Base-by-base conservation (phyloP, 92 coral and sea anemone genomes). In the Phenganax subtilis region DNA sequence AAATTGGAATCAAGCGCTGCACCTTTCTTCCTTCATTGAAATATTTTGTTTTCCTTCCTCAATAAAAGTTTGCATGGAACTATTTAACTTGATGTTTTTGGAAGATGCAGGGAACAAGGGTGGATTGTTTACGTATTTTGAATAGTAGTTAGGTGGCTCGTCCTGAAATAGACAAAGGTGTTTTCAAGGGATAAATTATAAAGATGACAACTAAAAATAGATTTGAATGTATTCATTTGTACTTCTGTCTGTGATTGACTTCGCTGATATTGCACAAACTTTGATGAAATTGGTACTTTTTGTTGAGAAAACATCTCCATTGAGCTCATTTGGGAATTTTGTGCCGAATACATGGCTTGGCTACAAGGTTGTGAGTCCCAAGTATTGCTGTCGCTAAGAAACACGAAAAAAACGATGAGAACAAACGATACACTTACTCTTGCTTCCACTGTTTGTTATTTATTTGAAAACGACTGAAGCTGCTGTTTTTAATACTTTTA, bases 1-100 rank as follows among this genome's bases (percentile, higher is more conserved):
- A 37, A 28, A 16, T 10, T 2, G 7, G 3, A 28, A 37, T 25
- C 59, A 25, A 47, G 25, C 11, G 52, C 47, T 56, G 3, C 25
- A 91, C 98, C 97, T 93, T 84, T 90, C 94, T 82, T 93, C 97
- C 77, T 93, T 90, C 69, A 91, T 91, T 12, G 90, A 72, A 9
- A 96, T 71, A 71, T 84, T 85, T 85, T 74, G 89, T 80, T 90
- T 93, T 80, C 90, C 94, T 52, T 82, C 85, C 60, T 88, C 97
- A 79, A 93, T 87, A 64, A 86, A 75, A 56, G 90, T 91, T 75
- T 82, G 90, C 77, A 84, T 85, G 53, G 81, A 80, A 6, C 85
- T 85, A 15, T 81, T 70, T 11, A 62, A 80, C 25, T 82, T 84
- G 59, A 82, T 75, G 62, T 88, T 91, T 28, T 85, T 81, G 52